Evolutionary conservation across 2,888 invertebrate genomes (phyloP), one percentile per base, ranked within the genome.

Genomic region (Nemapogon koenigi): DNA sequence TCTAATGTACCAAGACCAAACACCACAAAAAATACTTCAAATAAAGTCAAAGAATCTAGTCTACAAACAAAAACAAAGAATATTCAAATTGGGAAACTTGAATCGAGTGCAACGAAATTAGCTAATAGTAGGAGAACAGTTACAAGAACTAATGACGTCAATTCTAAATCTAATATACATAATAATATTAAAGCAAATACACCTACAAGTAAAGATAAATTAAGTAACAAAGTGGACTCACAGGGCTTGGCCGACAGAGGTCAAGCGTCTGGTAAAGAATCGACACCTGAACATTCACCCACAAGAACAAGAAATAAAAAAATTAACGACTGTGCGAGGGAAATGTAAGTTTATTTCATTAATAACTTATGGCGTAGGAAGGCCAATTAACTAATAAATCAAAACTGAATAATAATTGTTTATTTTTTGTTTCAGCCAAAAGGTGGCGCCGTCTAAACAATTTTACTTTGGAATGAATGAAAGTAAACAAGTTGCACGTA

Each of bases 401-500:
- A 22, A 22, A 22, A 22, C 8, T 7, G 4, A 11, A 4, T 28
- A 28, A 28, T 28, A 11, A 4, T 28, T 7, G 8, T 4, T 7
- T 28, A 11, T 28, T 28, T 7, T 28, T 11, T 28, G 55, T n/a
- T 15, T 22, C 49, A 73, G 70, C 38, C 55, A 54, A 48, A 67
- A 62, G 41, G 44, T 57, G 15, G 53, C 64, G 2, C 76, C 76
- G 33, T 75, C 75, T 1, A 78, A 76, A 38, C 76, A 78, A 40
- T 91, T 91, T 62, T 91, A 91, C 66, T 91, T 91, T 54, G 90
- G 91, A 25, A 90, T 91, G 90, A 85, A 85, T 45, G 82, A 83
- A 46, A 70, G 65, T 46, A 68, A 70, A 33, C 69, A 70, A 35
- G 49, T 61, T 0, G 58, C 62, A 31, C 47, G 55, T 0, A 53